Percentiles rank a stretch among this genome's conserved stretches.
phyloP scores from a whole-genome alignment of 2,113 vertebrate species.

The Diadophis punctatus region DNA sequence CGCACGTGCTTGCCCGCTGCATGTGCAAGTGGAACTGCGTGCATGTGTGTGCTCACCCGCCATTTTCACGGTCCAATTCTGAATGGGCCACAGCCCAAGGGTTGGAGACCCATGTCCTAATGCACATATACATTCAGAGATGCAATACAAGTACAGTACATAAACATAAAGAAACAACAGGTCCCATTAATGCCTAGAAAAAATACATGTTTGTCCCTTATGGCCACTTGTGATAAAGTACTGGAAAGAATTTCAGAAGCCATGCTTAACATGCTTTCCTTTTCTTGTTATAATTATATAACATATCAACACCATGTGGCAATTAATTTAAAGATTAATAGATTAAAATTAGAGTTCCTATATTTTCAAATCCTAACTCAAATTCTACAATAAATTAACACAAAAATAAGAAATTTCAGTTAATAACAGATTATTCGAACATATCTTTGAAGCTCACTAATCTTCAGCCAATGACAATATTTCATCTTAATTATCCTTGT shows the following conservation, averaged over 20 bases:
- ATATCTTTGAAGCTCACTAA: background rate
- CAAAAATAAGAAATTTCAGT: background rate
- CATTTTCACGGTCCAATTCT: background rate
- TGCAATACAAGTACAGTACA: background rate
- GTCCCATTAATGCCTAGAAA: background rate
- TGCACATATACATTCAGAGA: background rate
- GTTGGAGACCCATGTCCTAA: background rate
- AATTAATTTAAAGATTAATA: background rate
- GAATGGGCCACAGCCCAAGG: background rate
- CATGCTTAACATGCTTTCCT: background rate
- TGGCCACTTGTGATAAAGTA: background rate
- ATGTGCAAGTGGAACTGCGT: background rate
- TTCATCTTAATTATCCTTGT: background rate
- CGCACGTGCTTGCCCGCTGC: background rate
- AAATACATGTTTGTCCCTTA: background rate
- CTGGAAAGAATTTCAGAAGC: background rate
- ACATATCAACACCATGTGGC: background rate
- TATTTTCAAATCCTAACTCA: background rate
- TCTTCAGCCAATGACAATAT: background rate
- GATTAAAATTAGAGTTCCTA: background rate
- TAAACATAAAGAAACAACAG: background rate
- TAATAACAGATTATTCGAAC: background rate
- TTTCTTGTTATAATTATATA: background rate
- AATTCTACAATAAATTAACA: background rate
- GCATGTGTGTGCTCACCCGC: background rate